A percentile compares a stretch with the other conserved stretches of the same genome.
Evolutionary conservation across 2,113 vertebrate species (phyloP).

Genomic region (Thryonomys swinderianus): DNA sequence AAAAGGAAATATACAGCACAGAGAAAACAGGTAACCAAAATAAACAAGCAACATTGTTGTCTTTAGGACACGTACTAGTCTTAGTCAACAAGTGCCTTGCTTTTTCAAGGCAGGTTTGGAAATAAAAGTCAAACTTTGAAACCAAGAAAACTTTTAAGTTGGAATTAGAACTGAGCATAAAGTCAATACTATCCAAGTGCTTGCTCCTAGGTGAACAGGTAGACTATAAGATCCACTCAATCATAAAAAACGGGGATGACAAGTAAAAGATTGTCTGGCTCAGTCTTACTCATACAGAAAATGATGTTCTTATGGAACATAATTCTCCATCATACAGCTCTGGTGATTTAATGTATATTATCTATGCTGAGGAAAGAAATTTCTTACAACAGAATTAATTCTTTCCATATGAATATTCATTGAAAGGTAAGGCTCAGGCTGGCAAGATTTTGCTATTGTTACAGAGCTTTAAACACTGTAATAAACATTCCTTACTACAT

Average conservation of each 20-base stretch:
- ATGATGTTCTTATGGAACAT: not conserved
- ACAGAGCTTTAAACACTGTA: not conserved
- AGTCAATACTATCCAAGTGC: not conserved
- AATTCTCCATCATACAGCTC: not conserved
- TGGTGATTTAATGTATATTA: not conserved
- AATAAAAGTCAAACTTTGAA: slow-evolving; percentile 10
- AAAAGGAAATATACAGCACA: not conserved
- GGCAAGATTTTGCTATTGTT: not conserved
- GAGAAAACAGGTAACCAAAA: not conserved
- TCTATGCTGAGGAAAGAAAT: not conserved
- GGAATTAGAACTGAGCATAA: not conserved
- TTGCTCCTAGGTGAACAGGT: not conserved
- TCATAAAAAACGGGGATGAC: not conserved
- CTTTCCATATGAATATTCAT: not conserved
- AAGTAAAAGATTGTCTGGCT: not conserved
- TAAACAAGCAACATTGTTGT: not conserved
- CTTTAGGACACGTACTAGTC: not conserved
- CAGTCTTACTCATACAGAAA: not conserved
- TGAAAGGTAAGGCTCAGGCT: not conserved
- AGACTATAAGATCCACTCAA: not conserved
- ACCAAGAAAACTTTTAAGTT: slow-evolving; percentile 26
- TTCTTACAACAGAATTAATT: not conserved
- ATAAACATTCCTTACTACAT: not conserved
- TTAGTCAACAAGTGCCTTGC: not conserved
- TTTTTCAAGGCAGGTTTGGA: slow-evolving; percentile 15